Conservation (phyloP, 1,140 invertebrate species). For the Camponotus floridanus region DNA sequence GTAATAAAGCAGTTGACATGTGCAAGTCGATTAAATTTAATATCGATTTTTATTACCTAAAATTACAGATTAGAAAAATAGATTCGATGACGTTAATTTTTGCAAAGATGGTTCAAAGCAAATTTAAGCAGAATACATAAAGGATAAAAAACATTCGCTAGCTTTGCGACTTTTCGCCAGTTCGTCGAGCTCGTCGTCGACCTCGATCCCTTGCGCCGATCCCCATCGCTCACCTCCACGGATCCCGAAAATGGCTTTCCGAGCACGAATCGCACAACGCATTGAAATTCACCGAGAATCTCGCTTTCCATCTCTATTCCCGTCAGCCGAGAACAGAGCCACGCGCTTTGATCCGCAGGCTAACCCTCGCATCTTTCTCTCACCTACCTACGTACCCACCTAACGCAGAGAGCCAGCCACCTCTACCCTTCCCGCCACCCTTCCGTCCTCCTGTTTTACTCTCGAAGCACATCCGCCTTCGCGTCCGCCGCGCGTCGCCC, state of each 20-base stretch:
- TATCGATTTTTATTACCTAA: no score
- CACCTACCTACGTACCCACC: constrained; percentile 44
- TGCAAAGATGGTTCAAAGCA: not conserved
- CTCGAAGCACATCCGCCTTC: constrained; percentile 80
- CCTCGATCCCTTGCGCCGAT: constrained; percentile 9
- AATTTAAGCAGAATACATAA: not conserved
- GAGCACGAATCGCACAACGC: constrained; percentile 79
- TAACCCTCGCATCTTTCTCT: constrained; percentile 31
- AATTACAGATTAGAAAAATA: not conserved
- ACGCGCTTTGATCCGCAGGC: constrained; percentile 73
- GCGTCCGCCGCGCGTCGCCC: constrained; percentile 74
- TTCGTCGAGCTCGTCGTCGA: constrained; percentile 9
- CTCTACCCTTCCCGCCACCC: not conserved
- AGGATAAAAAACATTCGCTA: not conserved
- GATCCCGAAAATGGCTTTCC: constrained; percentile 78
- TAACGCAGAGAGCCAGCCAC: constrained; percentile 26
- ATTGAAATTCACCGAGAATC: constrained; percentile 85
- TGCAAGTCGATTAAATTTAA: no score
- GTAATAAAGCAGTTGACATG: no score
- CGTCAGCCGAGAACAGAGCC: constrained; percentile 69
- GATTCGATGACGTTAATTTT: not conserved
- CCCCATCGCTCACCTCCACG: not conserved
- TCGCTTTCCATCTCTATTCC: constrained; percentile 85
- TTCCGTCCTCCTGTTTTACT: constrained; percentile 73
- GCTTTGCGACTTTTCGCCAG: not conserved